Base-by-base conservation (phyloP, 2,888 invertebrate genomes). In the Priapulus caudatus region DNA sequence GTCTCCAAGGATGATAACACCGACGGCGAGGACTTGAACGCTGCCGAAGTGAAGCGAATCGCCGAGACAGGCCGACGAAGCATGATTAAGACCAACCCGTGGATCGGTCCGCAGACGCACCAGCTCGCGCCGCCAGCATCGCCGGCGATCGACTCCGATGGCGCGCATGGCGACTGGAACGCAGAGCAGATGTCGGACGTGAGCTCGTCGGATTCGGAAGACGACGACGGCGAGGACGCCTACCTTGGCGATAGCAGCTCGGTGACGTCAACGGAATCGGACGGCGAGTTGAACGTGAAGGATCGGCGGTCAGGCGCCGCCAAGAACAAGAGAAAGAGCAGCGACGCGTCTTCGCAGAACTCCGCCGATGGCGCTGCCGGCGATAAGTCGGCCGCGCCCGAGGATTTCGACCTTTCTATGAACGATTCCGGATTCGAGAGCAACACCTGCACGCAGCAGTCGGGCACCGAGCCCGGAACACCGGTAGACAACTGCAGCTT, bases 401-500 rank as follows among this genome's bases (percentile, higher is more conserved):
- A 33, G n/a, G n/a, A 10, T 33, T 10, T 10, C 10, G n/a, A n/a
- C n/a, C n/a, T n/a, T n/a, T n/a, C n/a, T n/a, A 10, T 33, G 33
- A 33, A 33, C 33, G 33, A 33, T 33, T 33, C 33, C 33, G 33
- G 33, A 10, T 33, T 33, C 33, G 33, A 33, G n/a, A 33, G 33
- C n/a, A 33, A 33, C n/a, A 33, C 33, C 10, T 10, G 33, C 10
- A 33, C 33, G n/a, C 33, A 33, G 33, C 33, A 10, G n/a, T 33
- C 33, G n/a, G n/a, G n/a, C n/a, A 10, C 33, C n/a, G 33, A 33
- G n/a, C 33, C 33, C 10, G n/a, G 33, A 10, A 33, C 33, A n/a
- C 33, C 33, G 10, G 10, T 10, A 33, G 33, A 33, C n/a, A n/a
- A 33, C 33, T n/a, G n/a, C 33, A 33, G 10, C n/a, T n/a, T 33